These are phyloP conservation scores for Scaptodrosophila lebanonensis DNA, from an alignment of 1,140 invertebrate species.

Conservation along the genomic window DNA sequence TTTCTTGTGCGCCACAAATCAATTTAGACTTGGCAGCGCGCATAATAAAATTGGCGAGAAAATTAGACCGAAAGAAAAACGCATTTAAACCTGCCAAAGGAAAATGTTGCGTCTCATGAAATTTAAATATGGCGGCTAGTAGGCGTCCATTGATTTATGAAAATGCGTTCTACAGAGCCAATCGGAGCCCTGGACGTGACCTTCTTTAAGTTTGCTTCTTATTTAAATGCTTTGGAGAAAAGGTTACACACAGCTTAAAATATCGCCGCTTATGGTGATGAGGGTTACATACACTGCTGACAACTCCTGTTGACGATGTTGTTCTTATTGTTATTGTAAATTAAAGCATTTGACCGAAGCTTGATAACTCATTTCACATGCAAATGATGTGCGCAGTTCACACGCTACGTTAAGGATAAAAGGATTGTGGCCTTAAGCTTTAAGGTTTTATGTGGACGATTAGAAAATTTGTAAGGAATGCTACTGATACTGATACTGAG, in stretches of 20 bases:
- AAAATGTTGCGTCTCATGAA: not conserved
- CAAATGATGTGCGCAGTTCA: slow-evolving; percentile 3
- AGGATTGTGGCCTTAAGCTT: too few relatives aligned
- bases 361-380: slow-evolving; percentile 14
- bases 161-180: slow-evolving; percentile 11
- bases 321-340: too few relatives aligned
- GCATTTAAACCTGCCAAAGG: not conserved
- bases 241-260: slow-evolving; percentile 42
- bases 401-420: too few relatives aligned
- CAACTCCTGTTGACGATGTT: slow-evolving; percentile 27
- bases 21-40: slow-evolving; percentile 45
- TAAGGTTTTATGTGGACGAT: too few relatives aligned
- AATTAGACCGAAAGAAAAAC: slow-evolving; percentile 29
- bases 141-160: not conserved
- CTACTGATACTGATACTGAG: too few relatives aligned
- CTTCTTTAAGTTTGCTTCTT: slow-evolving; percentile 4
- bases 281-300: slow-evolving; percentile 47
- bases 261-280: slow-evolving; percentile 47
- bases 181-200: not conserved
- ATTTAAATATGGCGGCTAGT: slow-evolving; percentile 1
- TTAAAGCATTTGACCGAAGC: not conserved
- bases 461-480: too few relatives aligned
- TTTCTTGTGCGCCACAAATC: slow-evolving; percentile 51
- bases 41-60: slow-evolving; percentile 28
- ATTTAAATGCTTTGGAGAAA: slow-evolving; percentile 28